Conservation (phyloP, 1,140 invertebrate genomes). For the Kradibia gibbosae region DNA sequence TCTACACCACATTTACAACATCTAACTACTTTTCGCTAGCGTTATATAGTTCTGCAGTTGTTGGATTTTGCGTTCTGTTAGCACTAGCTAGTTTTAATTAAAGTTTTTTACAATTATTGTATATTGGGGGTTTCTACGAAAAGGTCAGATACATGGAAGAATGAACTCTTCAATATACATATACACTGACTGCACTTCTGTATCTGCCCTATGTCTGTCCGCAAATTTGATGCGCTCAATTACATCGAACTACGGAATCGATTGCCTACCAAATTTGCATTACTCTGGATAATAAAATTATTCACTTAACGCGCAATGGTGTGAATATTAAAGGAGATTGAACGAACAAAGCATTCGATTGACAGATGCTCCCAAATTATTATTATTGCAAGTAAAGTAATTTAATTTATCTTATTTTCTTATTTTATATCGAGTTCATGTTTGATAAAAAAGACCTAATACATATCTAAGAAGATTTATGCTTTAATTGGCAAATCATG, state of each 20-base stretch:
- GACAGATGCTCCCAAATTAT: neutral
- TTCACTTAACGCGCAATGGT: neutral
- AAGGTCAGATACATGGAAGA: slow-evolving; percentile 40
- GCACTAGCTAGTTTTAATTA: slow-evolving; percentile 57
- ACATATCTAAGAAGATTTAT: too few species aligned
- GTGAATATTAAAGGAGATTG: neutral
- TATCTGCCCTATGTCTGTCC: neutral
- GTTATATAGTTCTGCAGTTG: neutral
- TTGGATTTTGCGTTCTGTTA: neutral
- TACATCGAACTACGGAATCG: neutral
- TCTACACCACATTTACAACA: neutral
- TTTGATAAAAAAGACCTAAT: too few species aligned
- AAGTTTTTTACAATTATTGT: slow-evolving; percentile 52
- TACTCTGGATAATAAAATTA: neutral
- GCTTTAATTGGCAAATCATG: too few species aligned
- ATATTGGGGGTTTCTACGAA: neutral
- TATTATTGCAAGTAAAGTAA: neutral
- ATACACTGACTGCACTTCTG: slow-evolving; percentile 1
- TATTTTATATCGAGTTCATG: too few species aligned
- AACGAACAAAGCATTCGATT: neutral
- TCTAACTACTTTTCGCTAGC: slow-evolving; percentile 35
- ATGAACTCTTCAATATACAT: slow-evolving; percentile 29
- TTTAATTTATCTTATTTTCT: too few species aligned
- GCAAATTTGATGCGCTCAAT: neutral
- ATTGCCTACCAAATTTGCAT: neutral